These are phyloP conservation scores for Synodontis membranacea DNA, from an alignment of 2,113 vertebrate genomes.

Conservation along the genomic window DNA sequence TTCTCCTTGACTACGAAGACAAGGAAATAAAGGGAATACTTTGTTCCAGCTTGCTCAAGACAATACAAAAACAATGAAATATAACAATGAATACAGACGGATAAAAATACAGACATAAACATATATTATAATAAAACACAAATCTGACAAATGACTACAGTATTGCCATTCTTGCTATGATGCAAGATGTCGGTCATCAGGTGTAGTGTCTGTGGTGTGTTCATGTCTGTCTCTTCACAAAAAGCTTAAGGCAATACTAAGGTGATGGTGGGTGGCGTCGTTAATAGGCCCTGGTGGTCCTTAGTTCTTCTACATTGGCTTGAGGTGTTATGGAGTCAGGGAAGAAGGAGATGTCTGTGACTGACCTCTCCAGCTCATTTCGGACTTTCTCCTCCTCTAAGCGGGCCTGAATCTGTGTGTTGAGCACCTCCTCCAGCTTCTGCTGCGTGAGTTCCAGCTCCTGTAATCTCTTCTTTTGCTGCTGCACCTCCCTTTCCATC, in stretches of 20 bases:
- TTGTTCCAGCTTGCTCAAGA: not conserved
- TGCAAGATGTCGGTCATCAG: not conserved
- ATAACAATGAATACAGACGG: not conserved
- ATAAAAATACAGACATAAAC: not conserved
- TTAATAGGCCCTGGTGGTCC: not conserved
- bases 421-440: constrained; percentile 71
- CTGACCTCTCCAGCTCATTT: constrained; percentile 70
- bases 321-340: not conserved
- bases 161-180: not conserved
- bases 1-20: too few species aligned
- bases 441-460: constrained; percentile 74
- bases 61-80: not conserved
- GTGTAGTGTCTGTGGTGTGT: not conserved
- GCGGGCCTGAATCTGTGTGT: constrained; percentile 72
- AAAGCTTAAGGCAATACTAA: not conserved
- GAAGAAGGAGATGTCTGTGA: not conserved
- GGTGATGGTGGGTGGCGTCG: not conserved
- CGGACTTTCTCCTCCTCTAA: constrained; percentile 71
- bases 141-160: not conserved
- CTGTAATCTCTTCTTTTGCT: constrained; percentile 70
- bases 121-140: not conserved
- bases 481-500: constrained; percentile 68
- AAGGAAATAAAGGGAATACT: not conserved
- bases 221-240: not conserved
- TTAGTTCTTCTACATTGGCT: not conserved